Evolutionary conservation across 2,797 vertebrate genomes (phyloP).

Genomic region (Anableps anableps): DNA sequence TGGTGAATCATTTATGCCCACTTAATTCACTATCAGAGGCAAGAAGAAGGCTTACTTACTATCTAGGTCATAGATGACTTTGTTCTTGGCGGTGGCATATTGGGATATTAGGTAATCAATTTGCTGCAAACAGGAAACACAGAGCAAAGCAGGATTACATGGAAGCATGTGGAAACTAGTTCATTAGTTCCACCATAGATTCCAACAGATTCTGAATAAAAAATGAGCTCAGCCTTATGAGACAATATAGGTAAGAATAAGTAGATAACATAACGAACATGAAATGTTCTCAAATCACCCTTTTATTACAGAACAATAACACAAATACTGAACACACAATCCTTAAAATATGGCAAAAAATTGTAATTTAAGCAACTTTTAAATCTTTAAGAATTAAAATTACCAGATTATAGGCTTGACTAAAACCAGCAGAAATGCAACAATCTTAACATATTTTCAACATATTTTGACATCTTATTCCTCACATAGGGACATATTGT

Average conservation of each 20-base stretch:
- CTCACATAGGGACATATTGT: background rate
- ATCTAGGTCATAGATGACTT: constrained; percentile 89
- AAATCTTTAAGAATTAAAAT: background rate
- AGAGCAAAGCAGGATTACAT: constrained; percentile 40
- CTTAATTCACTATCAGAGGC: constrained; percentile 32
- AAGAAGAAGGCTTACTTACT: constrained; percentile 84
- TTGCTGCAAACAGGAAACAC: constrained; percentile 85
- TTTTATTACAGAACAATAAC: background rate
- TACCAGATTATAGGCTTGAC: background rate
- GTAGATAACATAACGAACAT: background rate
- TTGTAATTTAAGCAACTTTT: background rate
- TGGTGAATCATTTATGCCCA: constrained; percentile 27
- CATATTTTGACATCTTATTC: background rate
- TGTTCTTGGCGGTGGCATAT: constrained; percentile 88
- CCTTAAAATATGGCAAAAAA: background rate
- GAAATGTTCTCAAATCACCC: background rate
- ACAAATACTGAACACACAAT: background rate
- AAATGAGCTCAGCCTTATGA: background rate
- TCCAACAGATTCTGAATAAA: background rate
- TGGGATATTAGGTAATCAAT: constrained; percentile 89
- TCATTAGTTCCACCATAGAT: constrained; percentile 8
- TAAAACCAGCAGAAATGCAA: background rate
- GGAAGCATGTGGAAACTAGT: constrained; percentile 16
- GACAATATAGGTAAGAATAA: background rate
- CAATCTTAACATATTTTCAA: background rate